These are phyloP conservation scores for Eupithecia insigniata DNA, from an alignment of 2,888 invertebrate species.

Conservation along the genomic window DNA sequence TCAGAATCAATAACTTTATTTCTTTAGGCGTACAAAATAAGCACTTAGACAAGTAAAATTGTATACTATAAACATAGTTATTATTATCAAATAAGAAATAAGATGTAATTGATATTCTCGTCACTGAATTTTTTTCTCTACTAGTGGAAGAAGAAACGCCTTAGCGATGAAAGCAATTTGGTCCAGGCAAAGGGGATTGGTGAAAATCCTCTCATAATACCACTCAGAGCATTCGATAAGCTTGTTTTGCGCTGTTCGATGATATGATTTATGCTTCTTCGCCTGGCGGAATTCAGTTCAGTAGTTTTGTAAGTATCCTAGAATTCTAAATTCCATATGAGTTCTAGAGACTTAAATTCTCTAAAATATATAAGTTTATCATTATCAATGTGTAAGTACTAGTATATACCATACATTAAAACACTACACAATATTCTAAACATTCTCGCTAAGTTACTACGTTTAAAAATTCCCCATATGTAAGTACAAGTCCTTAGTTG, in stretches of 20 bases:
- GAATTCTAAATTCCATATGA: too few species aligned
- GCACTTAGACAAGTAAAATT: too few species aligned
- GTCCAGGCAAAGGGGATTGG: background rate
- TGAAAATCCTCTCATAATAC: background rate
- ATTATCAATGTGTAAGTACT: background rate
- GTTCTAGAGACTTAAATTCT: background rate
- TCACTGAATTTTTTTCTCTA: too few species aligned
- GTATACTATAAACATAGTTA: too few species aligned
- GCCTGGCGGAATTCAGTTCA: background rate
- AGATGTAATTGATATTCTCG: too few species aligned
- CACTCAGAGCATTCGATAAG: background rate
- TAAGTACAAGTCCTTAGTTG: constrained; percentile 3
- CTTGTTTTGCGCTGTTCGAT: background rate
- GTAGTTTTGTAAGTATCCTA: background rate
- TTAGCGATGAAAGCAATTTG: background rate
- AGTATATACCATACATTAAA: background rate
- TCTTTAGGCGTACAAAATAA: too few species aligned
- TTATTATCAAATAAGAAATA: too few species aligned
- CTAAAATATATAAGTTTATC: background rate
- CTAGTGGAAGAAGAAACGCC: too few species aligned
- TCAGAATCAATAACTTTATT: too few species aligned
- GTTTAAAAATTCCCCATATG: background rate
- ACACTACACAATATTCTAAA: background rate
- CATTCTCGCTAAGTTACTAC: background rate
- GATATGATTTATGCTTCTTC: background rate